phyloP scores from a whole-genome alignment of 2,797 vertebrate species.

The Euthynnus affinis region DNA sequence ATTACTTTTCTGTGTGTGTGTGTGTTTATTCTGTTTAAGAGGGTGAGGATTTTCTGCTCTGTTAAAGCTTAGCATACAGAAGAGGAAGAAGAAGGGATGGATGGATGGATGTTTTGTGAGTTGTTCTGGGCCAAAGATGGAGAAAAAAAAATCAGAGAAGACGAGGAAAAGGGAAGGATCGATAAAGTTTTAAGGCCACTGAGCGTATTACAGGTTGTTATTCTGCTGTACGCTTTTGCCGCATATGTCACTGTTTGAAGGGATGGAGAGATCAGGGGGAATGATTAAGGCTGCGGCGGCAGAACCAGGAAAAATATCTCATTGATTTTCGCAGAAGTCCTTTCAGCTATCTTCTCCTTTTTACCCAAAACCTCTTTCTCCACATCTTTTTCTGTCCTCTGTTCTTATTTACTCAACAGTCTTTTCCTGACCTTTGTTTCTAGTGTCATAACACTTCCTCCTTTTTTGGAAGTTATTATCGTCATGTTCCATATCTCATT shows the following conservation, averaged over 20 bases:
- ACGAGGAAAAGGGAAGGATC: constrained; percentile 44
- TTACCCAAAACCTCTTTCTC: constrained; percentile 10
- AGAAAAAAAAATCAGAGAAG: neutral
- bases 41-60: constrained; percentile 10
- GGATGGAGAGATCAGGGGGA: constrained; percentile 60
- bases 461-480: neutral
- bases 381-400: neutral
- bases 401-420: constrained; percentile 14
- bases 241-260: constrained; percentile 59
- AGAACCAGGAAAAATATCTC: constrained; percentile 40
- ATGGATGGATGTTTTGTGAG: neutral
- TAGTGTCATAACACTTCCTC: neutral
- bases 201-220: constrained; percentile 60
- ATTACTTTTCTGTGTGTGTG: constrained; percentile 18
- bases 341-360: constrained; percentile 26
- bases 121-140: constrained; percentile 10
- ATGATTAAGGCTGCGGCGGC: constrained; percentile 41
- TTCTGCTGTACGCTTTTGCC: constrained; percentile 46
- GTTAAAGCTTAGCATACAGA: constrained; percentile 7
- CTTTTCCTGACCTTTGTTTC: constrained; percentile 17
- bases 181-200: constrained; percentile 59
- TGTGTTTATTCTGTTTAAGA: constrained; percentile 15
- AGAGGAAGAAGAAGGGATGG: neutral
- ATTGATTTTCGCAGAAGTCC: constrained; percentile 54
- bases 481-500: neutral